phyloP scores from a whole-genome alignment of 2,888 invertebrate species.

The Caenorhabditis imperialis region DNA sequence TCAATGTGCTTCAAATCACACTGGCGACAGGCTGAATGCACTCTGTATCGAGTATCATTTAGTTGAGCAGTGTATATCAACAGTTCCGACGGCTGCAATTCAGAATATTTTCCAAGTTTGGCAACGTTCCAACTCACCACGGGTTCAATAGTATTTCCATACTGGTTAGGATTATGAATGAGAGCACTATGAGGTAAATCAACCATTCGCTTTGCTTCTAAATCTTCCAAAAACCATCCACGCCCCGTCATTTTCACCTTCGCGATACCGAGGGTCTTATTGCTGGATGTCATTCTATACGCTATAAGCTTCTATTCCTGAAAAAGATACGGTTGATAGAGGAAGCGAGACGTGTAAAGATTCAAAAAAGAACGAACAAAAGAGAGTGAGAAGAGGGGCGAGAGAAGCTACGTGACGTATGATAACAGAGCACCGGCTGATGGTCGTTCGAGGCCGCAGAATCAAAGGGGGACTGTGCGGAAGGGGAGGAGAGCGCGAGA shows the following conservation, averaged over 20 bases:
- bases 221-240: conserved; percentile 15
- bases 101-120: too few species aligned
- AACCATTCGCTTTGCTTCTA: conserved; percentile 41
- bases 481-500: too few species aligned
- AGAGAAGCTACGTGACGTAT: conserved; percentile 11
- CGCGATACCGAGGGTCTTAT: conserved; percentile 56
- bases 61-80: conserved; percentile 63
- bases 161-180: conserved; percentile 14
- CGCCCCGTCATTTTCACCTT: conserved; percentile 44
- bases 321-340: neutral
- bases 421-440: too few species aligned
- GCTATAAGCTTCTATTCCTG: too few species aligned
- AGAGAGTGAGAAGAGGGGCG: neutral
- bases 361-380: neutral
- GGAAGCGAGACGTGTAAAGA: neutral
- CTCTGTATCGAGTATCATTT: conserved; percentile 1
- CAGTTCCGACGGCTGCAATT: conserved; percentile 60
- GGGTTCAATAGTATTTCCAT: conserved; percentile 15
- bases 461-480: too few species aligned
- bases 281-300: neutral
- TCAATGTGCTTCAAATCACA: conserved; percentile 6
- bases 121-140: neutral
- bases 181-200: conserved; percentile 54
- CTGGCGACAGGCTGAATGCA: conserved; percentile 6
- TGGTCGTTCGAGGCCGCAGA: too few species aligned